Base-by-base conservation (phyloP, 1,140 invertebrate genomes). In the Pogonomyrmex californicus region DNA sequence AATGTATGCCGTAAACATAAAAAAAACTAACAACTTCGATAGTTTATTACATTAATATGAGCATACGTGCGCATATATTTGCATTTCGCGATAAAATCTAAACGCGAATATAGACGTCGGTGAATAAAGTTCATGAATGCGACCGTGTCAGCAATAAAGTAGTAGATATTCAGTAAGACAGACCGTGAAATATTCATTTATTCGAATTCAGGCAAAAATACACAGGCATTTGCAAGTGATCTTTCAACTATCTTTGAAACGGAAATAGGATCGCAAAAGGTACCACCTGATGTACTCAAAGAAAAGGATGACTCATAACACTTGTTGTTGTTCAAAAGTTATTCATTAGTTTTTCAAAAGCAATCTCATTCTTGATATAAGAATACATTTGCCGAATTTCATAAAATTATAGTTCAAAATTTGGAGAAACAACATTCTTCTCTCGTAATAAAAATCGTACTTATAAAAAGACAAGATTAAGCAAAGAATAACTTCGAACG, bases 211-310 rank as follows among this genome's bases (percentile, higher is more conserved):
- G 23, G 56, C 9, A 10, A 4, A 14, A 41, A 73, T 5, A 23
- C 1, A 38, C 36, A 75, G 23, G 54, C n/a, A 2, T 38, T 73
- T 14, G 44, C 14, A 68, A 68, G 66, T 49, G 23, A 10, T 6
- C 47, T 33, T 4, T 60, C 58, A 1, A 60, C 23, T 51, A 17
- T 10, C 36, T 71, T 71, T 4, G 41, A n/a, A n/a, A 71, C 14
- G 47, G 47, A 71, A 78, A 63, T 63, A 49, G 14, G 5, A 77
- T 10, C 1, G 12, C 14, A 54, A 54, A 47, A 81, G 41, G 36
- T 68, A 81, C 17, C 23, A 12, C 44, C 77, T 54, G 47, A 81
- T 68, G 23, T 81, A 36, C 17, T 23, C 63, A 30, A 12, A 68
- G 6, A 0, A 54, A 68, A 54, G 9, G 2, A 30, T 33, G 9